A percentile compares a stretch with the other conserved stretches of the same genome.
phyloP scores from a whole-genome alignment of 1,140 invertebrate genomes.

The Aethina tumida region DNA sequence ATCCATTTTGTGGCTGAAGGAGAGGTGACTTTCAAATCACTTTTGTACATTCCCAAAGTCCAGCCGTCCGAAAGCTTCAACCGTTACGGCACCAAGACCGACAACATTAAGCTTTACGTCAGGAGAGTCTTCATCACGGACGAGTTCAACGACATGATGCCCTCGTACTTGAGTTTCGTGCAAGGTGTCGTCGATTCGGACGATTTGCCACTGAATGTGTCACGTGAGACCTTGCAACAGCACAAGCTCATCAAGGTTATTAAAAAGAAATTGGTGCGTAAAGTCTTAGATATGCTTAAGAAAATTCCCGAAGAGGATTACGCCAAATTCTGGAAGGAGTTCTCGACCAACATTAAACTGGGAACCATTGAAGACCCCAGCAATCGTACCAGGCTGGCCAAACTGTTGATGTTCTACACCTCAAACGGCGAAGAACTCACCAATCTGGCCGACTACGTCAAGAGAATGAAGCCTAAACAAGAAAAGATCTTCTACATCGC shows the following conservation, averaged over 20 bases:
- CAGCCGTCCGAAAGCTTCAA: conserved; percentile 92
- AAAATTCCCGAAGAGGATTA: conserved; percentile 89
- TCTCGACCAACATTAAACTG: conserved; percentile 91
- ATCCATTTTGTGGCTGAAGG: conserved; percentile 98
- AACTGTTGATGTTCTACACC: conserved; percentile 85
- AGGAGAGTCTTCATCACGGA: conserved; percentile 98
- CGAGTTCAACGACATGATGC: conserved; percentile 99
- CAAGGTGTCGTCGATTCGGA: conserved; percentile 98
- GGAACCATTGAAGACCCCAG: conserved; percentile 96
- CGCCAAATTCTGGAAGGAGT: conserved; percentile 97
- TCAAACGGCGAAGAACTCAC: conserved; percentile 67
- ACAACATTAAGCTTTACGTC: conserved; percentile 95
- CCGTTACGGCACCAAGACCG: conserved; percentile 86
- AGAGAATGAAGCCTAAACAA: conserved; percentile 96
- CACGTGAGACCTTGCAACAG: conserved; percentile 95
- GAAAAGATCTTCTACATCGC: conserved; percentile 96
- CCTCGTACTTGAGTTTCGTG: conserved; percentile 92
- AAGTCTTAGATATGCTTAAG: conserved; percentile 97
- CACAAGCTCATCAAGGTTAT: conserved; percentile 98
- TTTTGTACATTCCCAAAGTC: conserved; percentile 84
- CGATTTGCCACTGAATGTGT: conserved; percentile 97
- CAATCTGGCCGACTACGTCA: conserved; percentile 81
- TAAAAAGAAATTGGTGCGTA: conserved; percentile 96
- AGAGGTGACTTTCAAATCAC: conserved; percentile 96
- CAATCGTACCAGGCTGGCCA: conserved; percentile 90